Percentiles rank a stretch among this genome's conserved stretches.
These are phyloP conservation scores for Eupithecia insigniata DNA, from an alignment of 2,888 invertebrate species.

Conservation along the genomic window DNA sequence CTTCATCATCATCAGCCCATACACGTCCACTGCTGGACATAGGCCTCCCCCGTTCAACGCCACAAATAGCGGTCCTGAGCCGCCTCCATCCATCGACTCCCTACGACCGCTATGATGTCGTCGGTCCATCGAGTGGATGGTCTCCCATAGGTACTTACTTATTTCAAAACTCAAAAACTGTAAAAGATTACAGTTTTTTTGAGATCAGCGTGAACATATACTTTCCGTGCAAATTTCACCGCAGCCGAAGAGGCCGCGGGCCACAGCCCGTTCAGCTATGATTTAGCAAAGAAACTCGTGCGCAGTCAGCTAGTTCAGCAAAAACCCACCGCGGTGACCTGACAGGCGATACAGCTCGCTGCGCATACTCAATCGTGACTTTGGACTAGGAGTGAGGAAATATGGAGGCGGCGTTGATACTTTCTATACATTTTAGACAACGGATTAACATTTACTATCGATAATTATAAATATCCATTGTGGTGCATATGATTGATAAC, in stretches of 20 bases:
- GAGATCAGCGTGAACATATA: not conserved
- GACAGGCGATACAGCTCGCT: conserved; percentile 75
- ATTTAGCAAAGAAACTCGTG: conserved; percentile 58
- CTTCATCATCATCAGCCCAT: too few species aligned
- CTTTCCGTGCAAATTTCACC: not conserved
- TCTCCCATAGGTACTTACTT: too few species aligned
- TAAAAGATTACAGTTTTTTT: too few species aligned
- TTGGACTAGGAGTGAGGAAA: conserved; percentile 30
- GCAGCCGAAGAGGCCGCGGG: not conserved
- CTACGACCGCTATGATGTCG: too few species aligned
- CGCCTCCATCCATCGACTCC: too few species aligned
- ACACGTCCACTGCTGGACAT: too few species aligned
- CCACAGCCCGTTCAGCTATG: conserved; percentile 21
- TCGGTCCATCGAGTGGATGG: too few species aligned
- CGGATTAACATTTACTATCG: too few species aligned
- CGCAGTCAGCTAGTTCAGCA: conserved; percentile 61
- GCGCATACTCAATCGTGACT: conserved; percentile 68
- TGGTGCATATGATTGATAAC: too few species aligned
- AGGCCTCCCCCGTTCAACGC: too few species aligned
- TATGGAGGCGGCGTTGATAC: conserved; percentile 41
- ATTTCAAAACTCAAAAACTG: not conserved
- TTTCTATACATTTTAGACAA: not conserved
- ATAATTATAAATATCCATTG: too few species aligned
- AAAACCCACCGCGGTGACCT: conserved; percentile 71
- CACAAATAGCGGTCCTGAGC: too few species aligned